Evolutionary conservation across 2,888 invertebrate genomes (phyloP), one percentile per base, ranked within the genome.

Genomic region (Caenorhabditis japonica): DNA sequence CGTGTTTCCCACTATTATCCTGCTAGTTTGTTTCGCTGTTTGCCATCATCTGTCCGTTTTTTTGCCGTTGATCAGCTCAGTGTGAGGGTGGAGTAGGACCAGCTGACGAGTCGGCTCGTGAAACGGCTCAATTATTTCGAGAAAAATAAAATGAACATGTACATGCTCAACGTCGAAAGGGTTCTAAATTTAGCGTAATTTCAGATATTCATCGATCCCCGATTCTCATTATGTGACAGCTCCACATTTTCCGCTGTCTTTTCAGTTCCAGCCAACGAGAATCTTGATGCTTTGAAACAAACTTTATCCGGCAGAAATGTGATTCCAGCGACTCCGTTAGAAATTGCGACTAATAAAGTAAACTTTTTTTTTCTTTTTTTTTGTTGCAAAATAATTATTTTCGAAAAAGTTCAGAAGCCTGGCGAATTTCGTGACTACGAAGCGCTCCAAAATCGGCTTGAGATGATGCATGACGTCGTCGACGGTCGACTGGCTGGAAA

Each of bases 401-500:
- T 15, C n/a, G 21, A 43, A 19, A 17, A 19, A 17, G 3, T 75
- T 21, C 58, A 72, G 73, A 51, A 52, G 34, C 62, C 74, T 7
- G 78, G 78, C 3, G 56, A 62, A 5, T 78, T 80, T 19, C 78
- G 80, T 8, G 75, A 80, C 62, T 78, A 78, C 34, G 75, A 75
- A 27, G 53, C 66, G 10, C 72, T 86, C 27, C 82, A 85, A 27
- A 77, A 75, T 10, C 71, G 80, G 17, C 70, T 86, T 17, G 86
- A 86, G 59, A 73, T 76, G 47, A 82, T 81, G 72, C 83, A 86
- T 61, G 86, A 86, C 49, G 75, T 80, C n/a, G 83, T 86, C 10
- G 84, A 86, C 43, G 76, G 79, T 7, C 60, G 85, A 17, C 76
- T 86, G 19, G 84, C 86, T 44, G 69, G 76, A 21, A 95, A 96